Evolutionary conservation across 2,888 invertebrate species (phyloP).

Genomic region (Loripinus fragilis): DNA sequence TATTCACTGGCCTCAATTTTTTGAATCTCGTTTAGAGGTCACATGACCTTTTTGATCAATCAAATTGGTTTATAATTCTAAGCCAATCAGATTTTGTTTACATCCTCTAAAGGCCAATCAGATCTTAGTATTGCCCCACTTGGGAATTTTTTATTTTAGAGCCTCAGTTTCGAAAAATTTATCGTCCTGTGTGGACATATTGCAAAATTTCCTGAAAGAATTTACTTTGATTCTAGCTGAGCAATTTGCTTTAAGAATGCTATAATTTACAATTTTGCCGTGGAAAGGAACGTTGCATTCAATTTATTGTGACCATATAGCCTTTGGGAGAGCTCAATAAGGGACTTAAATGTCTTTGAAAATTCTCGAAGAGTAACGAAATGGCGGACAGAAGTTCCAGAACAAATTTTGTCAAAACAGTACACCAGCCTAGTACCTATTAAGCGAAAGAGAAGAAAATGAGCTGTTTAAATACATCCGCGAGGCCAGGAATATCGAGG

Average conservation of each 20-base stretch:
- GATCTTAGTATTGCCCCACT: background rate
- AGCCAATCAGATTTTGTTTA: background rate
- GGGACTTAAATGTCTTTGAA: background rate
- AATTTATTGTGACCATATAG: background rate
- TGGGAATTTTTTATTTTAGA: background rate
- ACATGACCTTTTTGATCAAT: background rate
- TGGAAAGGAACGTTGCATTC: background rate
- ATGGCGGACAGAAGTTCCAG: background rate
- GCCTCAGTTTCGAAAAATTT: background rate
- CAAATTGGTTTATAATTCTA: background rate
- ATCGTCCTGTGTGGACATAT: background rate
- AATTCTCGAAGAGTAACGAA: background rate
- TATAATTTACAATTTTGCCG: background rate
- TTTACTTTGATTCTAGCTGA: background rate
- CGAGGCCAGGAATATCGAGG: background rate
- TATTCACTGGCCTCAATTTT: too few species aligned
- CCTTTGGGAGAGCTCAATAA: background rate
- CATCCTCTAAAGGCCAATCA: background rate
- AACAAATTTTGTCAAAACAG: background rate
- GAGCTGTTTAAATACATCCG: background rate
- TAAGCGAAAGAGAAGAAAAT: background rate
- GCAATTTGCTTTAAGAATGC: background rate
- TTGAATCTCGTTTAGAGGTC: background rate
- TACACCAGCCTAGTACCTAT: background rate
- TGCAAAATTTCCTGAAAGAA: background rate